These are phyloP conservation scores for Pachypeltis micranthus DNA, from an alignment of 1,140 invertebrate species.

Conservation along the genomic window DNA sequence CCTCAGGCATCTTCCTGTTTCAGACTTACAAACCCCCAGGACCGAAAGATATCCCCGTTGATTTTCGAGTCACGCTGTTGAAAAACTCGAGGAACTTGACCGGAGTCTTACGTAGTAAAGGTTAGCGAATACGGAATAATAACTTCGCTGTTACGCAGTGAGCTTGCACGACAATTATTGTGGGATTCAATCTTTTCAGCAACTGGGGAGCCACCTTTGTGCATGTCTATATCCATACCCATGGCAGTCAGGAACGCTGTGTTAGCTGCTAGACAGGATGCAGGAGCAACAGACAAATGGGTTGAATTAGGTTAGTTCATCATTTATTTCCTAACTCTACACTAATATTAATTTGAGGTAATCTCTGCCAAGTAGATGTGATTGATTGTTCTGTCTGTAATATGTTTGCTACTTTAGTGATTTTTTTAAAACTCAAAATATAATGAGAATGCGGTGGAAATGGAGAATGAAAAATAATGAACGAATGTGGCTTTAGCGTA, in stretches of 20 bases:
- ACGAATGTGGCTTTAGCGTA: too few species aligned
- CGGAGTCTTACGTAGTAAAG: constrained; percentile 67
- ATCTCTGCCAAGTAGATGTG: too few species aligned
- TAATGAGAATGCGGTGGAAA: too few species aligned
- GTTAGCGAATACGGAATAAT: constrained; percentile 43
- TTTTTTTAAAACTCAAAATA: too few species aligned
- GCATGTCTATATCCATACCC: constrained; percentile 48
- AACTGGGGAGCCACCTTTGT: constrained; percentile 66
- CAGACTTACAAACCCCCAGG: constrained; percentile 70
- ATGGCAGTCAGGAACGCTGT: constrained; percentile 63
- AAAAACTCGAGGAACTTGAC: constrained; percentile 56
- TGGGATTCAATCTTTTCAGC: constrained; percentile 36
- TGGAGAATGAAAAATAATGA: too few species aligned
- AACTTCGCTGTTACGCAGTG: too few species aligned
- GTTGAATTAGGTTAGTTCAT: constrained; percentile 32
- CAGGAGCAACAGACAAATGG: constrained; percentile 37
- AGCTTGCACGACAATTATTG: too few species aligned
- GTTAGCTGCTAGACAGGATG: constrained; percentile 46
- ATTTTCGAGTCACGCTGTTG: constrained; percentile 59
- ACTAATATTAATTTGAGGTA: too few species aligned
- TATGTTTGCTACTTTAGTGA: too few species aligned
- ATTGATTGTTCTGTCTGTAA: too few species aligned
- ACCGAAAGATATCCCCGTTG: constrained; percentile 70
- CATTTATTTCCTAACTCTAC: too few species aligned
- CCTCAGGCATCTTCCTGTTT: too few species aligned